phyloP scores from a whole-genome alignment of 1,140 invertebrate species.

The Ctenoplectra terminalis region DNA sequence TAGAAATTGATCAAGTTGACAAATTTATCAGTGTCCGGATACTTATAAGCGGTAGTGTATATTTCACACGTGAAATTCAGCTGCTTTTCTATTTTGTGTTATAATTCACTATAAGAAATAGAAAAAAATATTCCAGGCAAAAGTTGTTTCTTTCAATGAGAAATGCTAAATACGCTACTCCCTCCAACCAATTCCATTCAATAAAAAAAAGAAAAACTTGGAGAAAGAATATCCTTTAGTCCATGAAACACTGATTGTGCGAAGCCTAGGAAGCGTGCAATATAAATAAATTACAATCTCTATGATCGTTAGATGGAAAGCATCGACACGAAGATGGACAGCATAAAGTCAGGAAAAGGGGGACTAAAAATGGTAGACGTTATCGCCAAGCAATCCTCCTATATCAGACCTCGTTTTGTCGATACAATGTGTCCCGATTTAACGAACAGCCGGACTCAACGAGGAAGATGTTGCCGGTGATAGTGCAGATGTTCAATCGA shows the following conservation, averaged over 20 bases:
- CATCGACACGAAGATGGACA: slow-evolving; percentile 6
- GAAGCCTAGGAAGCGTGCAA: background rate
- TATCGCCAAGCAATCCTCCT: slow-evolving; percentile 30
- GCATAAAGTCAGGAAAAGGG: slow-evolving; percentile 26
- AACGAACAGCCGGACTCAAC: slow-evolving; percentile 58
- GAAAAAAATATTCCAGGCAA: too few species aligned
- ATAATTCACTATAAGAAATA: too few species aligned
- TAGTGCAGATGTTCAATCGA: slow-evolving; percentile 69
- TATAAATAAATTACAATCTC: slow-evolving; percentile 16
- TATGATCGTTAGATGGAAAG: background rate
- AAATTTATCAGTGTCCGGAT: too few species aligned
- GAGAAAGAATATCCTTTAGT: background rate
- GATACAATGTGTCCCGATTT: slow-evolving; percentile 65
- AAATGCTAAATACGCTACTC: too few species aligned
- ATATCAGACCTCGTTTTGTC: slow-evolving; percentile 46
- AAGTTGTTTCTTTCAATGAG: too few species aligned
- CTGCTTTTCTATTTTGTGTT: too few species aligned
- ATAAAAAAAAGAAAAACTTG: too few species aligned
- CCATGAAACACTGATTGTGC: background rate
- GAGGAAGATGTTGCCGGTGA: slow-evolving; percentile 54
- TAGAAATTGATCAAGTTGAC: too few species aligned
- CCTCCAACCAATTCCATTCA: too few species aligned
- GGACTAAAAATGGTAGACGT: slow-evolving; percentile 31
- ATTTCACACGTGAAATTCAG: too few species aligned
- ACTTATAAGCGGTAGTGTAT: too few species aligned